Evolutionary conservation across 92 coral and sea anemone genomes (phyloP).

Genomic region (Galaxea fascicularis): DNA sequence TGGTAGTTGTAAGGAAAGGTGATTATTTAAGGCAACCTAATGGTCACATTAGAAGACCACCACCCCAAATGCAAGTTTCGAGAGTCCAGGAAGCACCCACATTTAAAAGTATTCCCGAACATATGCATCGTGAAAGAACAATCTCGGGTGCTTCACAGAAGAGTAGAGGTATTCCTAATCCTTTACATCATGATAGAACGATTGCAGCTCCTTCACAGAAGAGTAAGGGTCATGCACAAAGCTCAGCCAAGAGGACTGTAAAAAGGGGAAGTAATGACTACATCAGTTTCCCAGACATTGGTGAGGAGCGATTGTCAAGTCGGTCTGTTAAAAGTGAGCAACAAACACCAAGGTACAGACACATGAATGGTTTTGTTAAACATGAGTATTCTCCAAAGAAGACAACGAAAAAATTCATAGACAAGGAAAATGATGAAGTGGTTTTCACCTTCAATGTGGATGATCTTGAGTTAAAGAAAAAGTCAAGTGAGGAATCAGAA

Average conservation of each 20-base stretch:
- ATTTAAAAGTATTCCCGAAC: slow-evolving; percentile 17
- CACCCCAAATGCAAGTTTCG: slow-evolving; percentile 38
- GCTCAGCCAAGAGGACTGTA: not conserved
- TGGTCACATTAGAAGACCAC: slow-evolving; percentile 52
- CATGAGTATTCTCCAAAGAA: slow-evolving; percentile 52
- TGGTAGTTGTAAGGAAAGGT: slow-evolving; percentile 88
- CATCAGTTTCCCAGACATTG: slow-evolving; percentile 59
- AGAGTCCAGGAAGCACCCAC: slow-evolving; percentile 29
- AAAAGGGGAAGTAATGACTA: slow-evolving; percentile 55
- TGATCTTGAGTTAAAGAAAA: slow-evolving; percentile 80
- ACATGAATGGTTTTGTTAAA: slow-evolving; percentile 43
- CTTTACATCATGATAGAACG: slow-evolving; percentile 13
- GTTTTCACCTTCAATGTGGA: slow-evolving; percentile 84
- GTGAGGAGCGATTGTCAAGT: slow-evolving; percentile 31
- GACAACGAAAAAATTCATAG: slow-evolving; percentile 30
- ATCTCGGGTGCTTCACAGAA: not conserved
- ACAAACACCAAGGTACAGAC: slow-evolving; percentile 21
- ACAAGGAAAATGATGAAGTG: slow-evolving; percentile 57
- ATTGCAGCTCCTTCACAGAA: slow-evolving; percentile 1
- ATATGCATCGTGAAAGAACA: slow-evolving; percentile 17
- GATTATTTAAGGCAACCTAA: slow-evolving; percentile 46
- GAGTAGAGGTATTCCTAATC: slow-evolving; percentile 28
- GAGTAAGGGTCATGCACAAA: slow-evolving; percentile 17
- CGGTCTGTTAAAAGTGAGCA: slow-evolving; percentile 20
- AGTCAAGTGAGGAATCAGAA: slow-evolving; percentile 59